Conservation (phyloP, 1,140 invertebrate species). For the Battus philenor region DNA sequence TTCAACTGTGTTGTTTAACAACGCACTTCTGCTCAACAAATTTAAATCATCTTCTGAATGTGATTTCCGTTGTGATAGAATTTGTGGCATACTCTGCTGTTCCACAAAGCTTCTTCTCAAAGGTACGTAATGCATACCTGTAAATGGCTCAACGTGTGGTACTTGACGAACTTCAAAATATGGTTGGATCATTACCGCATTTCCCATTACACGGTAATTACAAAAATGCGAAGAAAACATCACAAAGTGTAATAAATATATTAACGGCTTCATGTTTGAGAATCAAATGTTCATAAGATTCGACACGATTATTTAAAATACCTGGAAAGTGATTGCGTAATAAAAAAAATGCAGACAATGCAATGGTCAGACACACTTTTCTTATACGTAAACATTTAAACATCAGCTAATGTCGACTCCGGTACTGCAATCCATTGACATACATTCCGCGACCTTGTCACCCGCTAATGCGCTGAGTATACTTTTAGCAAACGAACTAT, state of each 20-base stretch:
- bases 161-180: slow-evolving; percentile 7
- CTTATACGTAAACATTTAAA: slow-evolving; percentile 33
- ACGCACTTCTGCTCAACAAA: not conserved
- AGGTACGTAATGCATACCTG: not conserved
- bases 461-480: slow-evolving; percentile 58
- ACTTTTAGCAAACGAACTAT: slow-evolving; percentile 51
- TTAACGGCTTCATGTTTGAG: not conserved
- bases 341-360: slow-evolving; percentile 14
- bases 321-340: slow-evolving; percentile 9
- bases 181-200: slow-evolving; percentile 2
- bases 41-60: not conserved
- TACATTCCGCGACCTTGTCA: slow-evolving; percentile 65
- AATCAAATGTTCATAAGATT: not conserved
- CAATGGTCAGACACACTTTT: slow-evolving; percentile 28
- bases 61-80: too few relatives aligned
- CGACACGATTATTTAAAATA: not conserved
- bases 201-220: slow-evolving; percentile 4
- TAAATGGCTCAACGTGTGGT: not conserved
- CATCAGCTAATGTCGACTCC: slow-evolving; percentile 62
- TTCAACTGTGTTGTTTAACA: not conserved
- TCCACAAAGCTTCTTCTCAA: not conserved
- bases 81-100: not conserved
- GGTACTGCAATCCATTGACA: slow-evolving; percentile 65
- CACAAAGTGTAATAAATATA: slow-evolving; percentile 3
- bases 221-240: not conserved